Percentiles rank a stretch among this genome's conserved stretches.
Conservation (phyloP, 1,140 invertebrate genomes). For the Drosophila mayri region DNA sequence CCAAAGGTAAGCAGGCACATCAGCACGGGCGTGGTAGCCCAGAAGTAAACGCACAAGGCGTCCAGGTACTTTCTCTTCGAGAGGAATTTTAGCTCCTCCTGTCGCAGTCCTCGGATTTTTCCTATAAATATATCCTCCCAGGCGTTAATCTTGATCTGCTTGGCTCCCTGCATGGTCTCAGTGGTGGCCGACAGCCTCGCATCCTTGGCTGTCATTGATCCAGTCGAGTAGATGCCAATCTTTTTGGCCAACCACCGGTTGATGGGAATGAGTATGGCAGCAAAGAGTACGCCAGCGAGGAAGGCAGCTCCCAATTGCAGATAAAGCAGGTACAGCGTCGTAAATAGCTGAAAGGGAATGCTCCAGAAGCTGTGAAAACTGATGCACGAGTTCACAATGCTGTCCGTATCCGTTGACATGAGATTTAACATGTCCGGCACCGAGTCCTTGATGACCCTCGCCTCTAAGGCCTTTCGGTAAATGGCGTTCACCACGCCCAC, state of each 20-base stretch:
- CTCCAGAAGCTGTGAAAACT: slow-evolving; percentile 99
- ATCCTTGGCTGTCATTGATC: slow-evolving; percentile 97
- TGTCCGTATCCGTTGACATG: slow-evolving; percentile 97
- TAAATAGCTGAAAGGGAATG: slow-evolving; percentile 92
- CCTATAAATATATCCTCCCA: slow-evolving; percentile 96
- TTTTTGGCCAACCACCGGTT: slow-evolving; percentile 96
- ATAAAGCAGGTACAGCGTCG: slow-evolving; percentile 93
- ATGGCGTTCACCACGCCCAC: slow-evolving; percentile 93
- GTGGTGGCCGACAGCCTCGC: slow-evolving; percentile 94
- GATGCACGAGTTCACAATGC: slow-evolving; percentile 97
- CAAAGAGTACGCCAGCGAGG: slow-evolving; percentile 94
- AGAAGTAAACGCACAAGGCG: slow-evolving; percentile 99
- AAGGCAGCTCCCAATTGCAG: slow-evolving; percentile 96
- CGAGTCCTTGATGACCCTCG: slow-evolving; percentile 80
- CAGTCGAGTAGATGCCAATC: slow-evolving; percentile 94
- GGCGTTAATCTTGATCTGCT: slow-evolving; percentile 95
- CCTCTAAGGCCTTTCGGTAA: slow-evolving; percentile 93
- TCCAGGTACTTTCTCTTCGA: slow-evolving; percentile 97
- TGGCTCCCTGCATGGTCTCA: slow-evolving; percentile 94
- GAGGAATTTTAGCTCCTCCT: slow-evolving; percentile 91
- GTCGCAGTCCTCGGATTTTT: slow-evolving; percentile 88
- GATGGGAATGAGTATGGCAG: slow-evolving; percentile 96
- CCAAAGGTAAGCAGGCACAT: slow-evolving; percentile 97
- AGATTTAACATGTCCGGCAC: slow-evolving; percentile 95
- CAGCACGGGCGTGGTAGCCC: slow-evolving; percentile 99